Base-by-base conservation (phyloP, 1,140 invertebrate species). In the Triops longicaudatus region DNA sequence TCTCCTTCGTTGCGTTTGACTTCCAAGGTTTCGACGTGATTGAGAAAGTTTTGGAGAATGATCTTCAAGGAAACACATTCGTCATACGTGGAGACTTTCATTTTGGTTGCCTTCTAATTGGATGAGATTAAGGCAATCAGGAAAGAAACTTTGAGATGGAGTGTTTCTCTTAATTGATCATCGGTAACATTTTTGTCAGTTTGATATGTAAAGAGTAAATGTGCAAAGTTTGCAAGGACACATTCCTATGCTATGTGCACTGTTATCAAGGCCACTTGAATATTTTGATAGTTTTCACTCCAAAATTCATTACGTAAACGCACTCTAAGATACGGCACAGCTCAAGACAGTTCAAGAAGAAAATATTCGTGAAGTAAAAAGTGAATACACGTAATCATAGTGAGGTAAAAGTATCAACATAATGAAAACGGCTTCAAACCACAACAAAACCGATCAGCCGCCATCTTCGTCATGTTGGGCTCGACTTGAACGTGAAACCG, bases 31-130 rank as follows among this genome's bases (percentile, higher is more conserved):
- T 87, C 85, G 77, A 87, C 86, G 81, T 87, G 84, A 78, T 86
- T 85, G 26, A 88, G 82, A 82, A 88, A 88, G 81, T 87, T 87
- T 77, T 83, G 81, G 41, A 88, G 81, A 77, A 86, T 82, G 75
- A 82, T 84, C 79, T 84, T 82, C 73, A 87, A 81, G 73, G 86
- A 83, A 71, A 82, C 81, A 81, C 81, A 83, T 78, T 81, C 81
- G 78, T 81, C 81, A 79, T 79, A 82, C 74, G 71, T 72, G 26
- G 72, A 74, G 73, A 72, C 72, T 73, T 74, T 77, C 76, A 74
- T 77, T 12, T 9, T 63, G 7, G 31, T 7, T 37, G 31, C 31
- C 31, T 37, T 37, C 2, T 37, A 2, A 37, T 4, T 37, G 31
- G 2, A 7, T 37, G 31, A 4, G 31, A 37, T 7, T 37, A 37